Base-by-base conservation (phyloP, 2,888 invertebrate genomes). In the Tanypteryx hageni region DNA sequence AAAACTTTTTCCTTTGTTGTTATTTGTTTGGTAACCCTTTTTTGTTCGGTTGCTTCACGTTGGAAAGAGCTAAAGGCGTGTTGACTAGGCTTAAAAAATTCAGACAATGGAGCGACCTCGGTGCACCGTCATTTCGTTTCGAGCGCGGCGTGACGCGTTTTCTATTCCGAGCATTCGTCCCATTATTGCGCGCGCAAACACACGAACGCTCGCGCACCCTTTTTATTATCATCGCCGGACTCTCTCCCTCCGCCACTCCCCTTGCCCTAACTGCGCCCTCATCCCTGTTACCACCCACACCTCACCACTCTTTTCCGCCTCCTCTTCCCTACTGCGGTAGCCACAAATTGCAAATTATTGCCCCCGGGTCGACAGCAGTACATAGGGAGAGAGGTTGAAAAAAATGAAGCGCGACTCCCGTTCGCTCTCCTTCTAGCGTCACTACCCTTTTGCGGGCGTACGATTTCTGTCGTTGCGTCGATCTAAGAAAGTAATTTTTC, bases 141-240 rank as follows among this genome's bases (percentile, higher is more conserved):
- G 5, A 44, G 44, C 44, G 44, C 44, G 44, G 22, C 68, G 68
- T 22, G 68, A 68, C 22, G 68, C n/a, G 76, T 27, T 76, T 76
- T 76, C 76, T 27, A 76, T 76, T 76, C 68, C 7, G 68, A 22
- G 22, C 68, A 68, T 22, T 68, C 76, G 76, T 76, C 76, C 76
- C 76, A 76, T 76, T 68, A 68, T 68, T 68, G 68, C 68, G 22
- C 76, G 76, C 76, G 76, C 27, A 76, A 76, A 76, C 76, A 76
- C 76, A 22, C 76, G 27, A 76, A 76, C 76, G 76, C 76, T 22
- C 27, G 76, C 76, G 22, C 76, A 22, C 22, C 27, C 76, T 27
- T 27, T 76, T 76, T 76, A 27, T 76, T 76, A 76, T 76, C 44
- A 44, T 44, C 44, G 44, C 1, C 76, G 68, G 64, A 64, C 16